These are phyloP conservation scores for Elymnias hypermnestra DNA, from an alignment of 1,140 invertebrate species.

Conservation along the genomic window DNA sequence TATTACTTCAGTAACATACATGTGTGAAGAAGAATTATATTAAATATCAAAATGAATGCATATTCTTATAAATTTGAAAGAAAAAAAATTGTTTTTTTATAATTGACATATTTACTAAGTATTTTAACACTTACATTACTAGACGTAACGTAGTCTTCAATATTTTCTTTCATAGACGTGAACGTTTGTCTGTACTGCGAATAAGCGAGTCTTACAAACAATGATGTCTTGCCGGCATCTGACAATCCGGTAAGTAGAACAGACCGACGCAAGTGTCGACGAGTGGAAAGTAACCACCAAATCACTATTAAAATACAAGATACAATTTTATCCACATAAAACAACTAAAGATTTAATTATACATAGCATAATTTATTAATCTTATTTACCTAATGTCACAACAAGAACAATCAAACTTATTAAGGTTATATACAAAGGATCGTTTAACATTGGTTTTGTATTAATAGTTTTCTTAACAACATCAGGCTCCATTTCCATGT, in stretches of 20 bases:
- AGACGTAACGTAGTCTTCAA: constrained; percentile 79
- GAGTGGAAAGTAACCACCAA: constrained; percentile 76
- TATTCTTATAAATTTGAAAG: too few relatives aligned
- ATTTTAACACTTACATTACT: constrained; percentile 51
- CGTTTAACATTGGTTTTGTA: constrained; percentile 58
- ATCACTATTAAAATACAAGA: constrained; percentile 64
- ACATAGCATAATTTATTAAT: too few relatives aligned
- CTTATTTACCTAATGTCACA: constrained; percentile 59
- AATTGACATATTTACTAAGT: too few relatives aligned
- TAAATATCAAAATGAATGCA: too few relatives aligned
- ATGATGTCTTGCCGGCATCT: constrained; percentile 91
- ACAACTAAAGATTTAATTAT: constrained; percentile 27
- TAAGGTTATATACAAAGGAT: constrained; percentile 66
- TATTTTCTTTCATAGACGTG: constrained; percentile 91
- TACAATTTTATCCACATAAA: constrained; percentile 34
- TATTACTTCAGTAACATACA: too few relatives aligned
- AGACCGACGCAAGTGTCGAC: constrained; percentile 76
- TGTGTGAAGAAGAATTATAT: too few relatives aligned
- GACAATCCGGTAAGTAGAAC: constrained; percentile 89
- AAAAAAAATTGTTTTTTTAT: too few relatives aligned
- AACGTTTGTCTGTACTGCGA: constrained; percentile 85
- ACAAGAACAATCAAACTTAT: constrained; percentile 55
- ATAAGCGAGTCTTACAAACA: constrained; percentile 85
- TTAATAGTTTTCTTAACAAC: constrained; percentile 66
- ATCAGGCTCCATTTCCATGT: constrained; percentile 50